Percentiles rank a stretch among this genome's conserved stretches.
Evolutionary conservation across 1,140 invertebrate genomes (phyloP).

Genomic region (Diorhabda elongata): DNA sequence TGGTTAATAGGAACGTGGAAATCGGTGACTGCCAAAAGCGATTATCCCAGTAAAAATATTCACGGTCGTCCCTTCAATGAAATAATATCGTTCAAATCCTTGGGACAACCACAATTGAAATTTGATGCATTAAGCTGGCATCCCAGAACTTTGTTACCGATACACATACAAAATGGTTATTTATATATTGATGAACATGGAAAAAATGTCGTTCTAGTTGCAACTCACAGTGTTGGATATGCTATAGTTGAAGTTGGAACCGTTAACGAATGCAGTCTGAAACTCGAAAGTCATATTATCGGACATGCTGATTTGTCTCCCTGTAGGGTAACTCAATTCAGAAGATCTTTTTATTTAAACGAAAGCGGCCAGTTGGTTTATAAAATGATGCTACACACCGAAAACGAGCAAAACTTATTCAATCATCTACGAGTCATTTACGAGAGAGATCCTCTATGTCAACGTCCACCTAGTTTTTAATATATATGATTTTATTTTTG

Average conservation of each 20-base stretch:
- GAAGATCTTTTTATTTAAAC: neutral
- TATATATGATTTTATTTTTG: no score
- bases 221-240: neutral
- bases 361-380: neutral
- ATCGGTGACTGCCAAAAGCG: neutral
- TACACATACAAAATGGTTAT: slow-evolving; percentile 1
- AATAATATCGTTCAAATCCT: neutral
- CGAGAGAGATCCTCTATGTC: neutral
- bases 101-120: neutral
- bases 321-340: neutral
- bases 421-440: neutral
- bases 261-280: neutral
- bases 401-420: neutral
- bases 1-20: neutral
- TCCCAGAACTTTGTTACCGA: neutral
- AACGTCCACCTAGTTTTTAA: no score
- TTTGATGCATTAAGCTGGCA: neutral
- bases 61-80: neutral
- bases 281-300: neutral
- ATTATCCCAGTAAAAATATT: neutral
- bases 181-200: neutral
- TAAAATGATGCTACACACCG: neutral
- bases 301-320: neutral
- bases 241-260: neutral
- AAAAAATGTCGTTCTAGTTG: neutral